phyloP scores from a whole-genome alignment of 2,888 invertebrate species.

The Aleiodes leptofemur region DNA sequence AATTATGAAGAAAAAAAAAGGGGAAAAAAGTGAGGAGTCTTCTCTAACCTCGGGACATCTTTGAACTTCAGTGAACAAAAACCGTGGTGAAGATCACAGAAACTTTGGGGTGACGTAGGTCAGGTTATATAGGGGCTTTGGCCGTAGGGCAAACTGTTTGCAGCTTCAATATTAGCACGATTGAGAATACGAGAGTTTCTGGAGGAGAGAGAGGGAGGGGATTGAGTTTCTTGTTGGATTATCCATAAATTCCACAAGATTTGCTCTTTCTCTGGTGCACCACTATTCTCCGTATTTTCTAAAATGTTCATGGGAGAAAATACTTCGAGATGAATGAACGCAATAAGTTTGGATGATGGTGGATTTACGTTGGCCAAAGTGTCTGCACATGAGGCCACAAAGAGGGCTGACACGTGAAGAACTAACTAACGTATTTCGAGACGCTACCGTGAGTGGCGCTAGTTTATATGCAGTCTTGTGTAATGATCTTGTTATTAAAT shows the following conservation, averaged over 20 bases:
- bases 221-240: constrained; percentile 18
- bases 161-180: constrained; percentile 38
- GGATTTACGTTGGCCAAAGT: too few species aligned
- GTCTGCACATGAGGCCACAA: too few species aligned
- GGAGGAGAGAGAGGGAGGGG: not conserved
- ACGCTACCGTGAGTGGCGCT: constrained; percentile 1
- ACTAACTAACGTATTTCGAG: too few species aligned
- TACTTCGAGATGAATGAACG: not conserved
- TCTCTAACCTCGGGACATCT: too few species aligned
- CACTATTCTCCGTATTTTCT: constrained; percentile 1
- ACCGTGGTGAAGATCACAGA: not conserved
- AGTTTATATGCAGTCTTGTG: constrained; percentile 21
- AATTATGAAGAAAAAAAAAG: too few species aligned
- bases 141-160: constrained; percentile 38
- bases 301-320: not conserved
- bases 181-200: constrained; percentile 23
- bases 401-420: too few species aligned
- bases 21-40: too few species aligned
- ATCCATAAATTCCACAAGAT: constrained; percentile 20
- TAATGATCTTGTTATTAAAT: constrained; percentile 31
- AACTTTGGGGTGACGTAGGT: not conserved
- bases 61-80: not conserved
- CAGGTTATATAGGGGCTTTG: constrained; percentile 22
- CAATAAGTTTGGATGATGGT: too few species aligned
- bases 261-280: constrained; percentile 17